phyloP scores from a whole-genome alignment of 2,888 invertebrate genomes.

The Lasius fuliginosus region DNA sequence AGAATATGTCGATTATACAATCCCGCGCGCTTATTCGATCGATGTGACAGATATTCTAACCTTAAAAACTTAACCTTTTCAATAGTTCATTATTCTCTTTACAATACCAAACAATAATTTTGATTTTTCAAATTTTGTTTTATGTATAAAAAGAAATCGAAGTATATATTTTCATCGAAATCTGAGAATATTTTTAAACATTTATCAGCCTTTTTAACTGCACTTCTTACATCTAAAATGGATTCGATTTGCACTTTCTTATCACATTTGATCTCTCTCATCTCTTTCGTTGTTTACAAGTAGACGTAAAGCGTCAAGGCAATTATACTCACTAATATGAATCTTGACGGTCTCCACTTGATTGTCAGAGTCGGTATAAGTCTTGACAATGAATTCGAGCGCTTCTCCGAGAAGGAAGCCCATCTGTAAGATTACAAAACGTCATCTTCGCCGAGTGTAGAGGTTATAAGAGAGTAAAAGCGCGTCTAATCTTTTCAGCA shows the following conservation, averaged over 20 bases:
- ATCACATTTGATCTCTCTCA: not conserved
- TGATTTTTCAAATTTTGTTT: not conserved
- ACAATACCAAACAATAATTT: not conserved
- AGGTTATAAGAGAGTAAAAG: slow-evolving; percentile 34
- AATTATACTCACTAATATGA: slow-evolving; percentile 87
- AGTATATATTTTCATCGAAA: not conserved
- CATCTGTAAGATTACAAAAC: slow-evolving; percentile 84
- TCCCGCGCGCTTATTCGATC: not conserved
- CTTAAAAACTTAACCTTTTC: not conserved
- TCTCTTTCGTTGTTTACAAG: slow-evolving; percentile 34
- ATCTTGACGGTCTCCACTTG: slow-evolving; percentile 89
- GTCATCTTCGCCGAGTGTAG: slow-evolving; percentile 14
- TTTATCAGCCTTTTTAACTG: not conserved
- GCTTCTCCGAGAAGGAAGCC: slow-evolving; percentile 91
- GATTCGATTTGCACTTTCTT: not conserved
- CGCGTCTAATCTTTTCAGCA: not conserved
- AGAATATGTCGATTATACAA: slow-evolving; percentile 2
- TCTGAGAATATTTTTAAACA: not conserved
- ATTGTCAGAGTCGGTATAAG: slow-evolving; percentile 90
- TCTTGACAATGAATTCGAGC: slow-evolving; percentile 89
- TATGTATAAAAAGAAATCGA: not conserved
- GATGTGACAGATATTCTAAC: not conserved
- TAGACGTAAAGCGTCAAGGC: not conserved
- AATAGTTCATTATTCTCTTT: not conserved
- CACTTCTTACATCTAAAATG: not conserved